phyloP scores from a whole-genome alignment of 1,140 invertebrate species.

The Diachasmimorpha longicaudata region DNA sequence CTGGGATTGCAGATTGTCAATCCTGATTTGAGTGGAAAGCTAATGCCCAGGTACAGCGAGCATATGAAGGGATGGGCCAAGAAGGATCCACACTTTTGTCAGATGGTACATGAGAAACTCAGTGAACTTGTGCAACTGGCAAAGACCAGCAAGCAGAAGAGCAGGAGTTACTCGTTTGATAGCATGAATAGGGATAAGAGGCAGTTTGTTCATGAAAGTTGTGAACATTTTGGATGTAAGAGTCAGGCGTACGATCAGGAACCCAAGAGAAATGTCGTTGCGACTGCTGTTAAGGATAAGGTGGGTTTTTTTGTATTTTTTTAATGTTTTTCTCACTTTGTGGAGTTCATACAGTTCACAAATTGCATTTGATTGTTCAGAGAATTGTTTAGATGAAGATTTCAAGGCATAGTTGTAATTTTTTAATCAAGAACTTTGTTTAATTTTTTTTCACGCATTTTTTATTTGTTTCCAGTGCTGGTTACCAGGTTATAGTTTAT shows the following conservation, averaged over 20 bases:
- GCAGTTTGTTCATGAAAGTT: conserved; percentile 89
- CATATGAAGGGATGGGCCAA: conserved; percentile 85
- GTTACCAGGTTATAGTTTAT: conserved; percentile 83
- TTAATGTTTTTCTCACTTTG: too few species aligned
- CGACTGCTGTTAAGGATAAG: conserved; percentile 84
- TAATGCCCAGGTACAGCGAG: conserved; percentile 84
- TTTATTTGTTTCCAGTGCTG: conserved; percentile 69
- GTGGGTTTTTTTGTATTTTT: conserved; percentile 51
- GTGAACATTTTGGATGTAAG: conserved; percentile 92
- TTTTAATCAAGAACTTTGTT: too few species aligned
- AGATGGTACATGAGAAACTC: conserved; percentile 84
- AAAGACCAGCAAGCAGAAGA: conserved; percentile 87
- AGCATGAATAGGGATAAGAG: conserved; percentile 92
- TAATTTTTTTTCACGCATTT: conserved; percentile 12
- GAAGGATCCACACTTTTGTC: conserved; percentile 81
- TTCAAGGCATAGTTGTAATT: too few species aligned
- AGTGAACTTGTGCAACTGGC: conserved; percentile 86
- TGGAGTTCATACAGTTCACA: too few species aligned
- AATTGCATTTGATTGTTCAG: too few species aligned
- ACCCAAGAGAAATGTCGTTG: conserved; percentile 93
- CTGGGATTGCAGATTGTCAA: conserved; percentile 90
- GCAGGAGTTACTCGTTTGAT: conserved; percentile 87
- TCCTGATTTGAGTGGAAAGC: conserved; percentile 81
- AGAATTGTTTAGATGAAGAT: too few species aligned
- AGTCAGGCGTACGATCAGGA: conserved; percentile 93